A percentile compares a stretch with the other conserved stretches of the same genome.
phyloP scores from a whole-genome alignment of 2,888 invertebrate species.

The Priocnemis perturbator region DNA sequence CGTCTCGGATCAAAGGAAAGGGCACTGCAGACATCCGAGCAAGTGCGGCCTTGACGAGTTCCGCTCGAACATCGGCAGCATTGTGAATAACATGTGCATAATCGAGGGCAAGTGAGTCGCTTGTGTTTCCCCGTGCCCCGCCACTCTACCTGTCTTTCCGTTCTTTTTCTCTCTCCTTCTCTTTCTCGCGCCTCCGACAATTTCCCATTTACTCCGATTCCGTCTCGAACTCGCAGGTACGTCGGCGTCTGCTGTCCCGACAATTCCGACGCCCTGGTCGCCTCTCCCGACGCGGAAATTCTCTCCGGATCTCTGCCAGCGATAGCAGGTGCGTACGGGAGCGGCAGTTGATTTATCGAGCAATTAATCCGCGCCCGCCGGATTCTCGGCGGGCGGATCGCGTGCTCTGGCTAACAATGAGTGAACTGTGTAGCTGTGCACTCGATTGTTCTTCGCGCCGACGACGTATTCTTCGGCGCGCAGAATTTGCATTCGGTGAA shows the following conservation, averaged over 20 bases:
- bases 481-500: too few relatives aligned
- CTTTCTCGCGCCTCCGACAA: not conserved
- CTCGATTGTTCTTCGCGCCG: too few relatives aligned
- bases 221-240: conserved; percentile 68
- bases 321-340: conserved; percentile 54
- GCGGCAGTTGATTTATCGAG: too few relatives aligned
- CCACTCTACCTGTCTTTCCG: not conserved
- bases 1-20: conserved; percentile 79
- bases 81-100: conserved; percentile 83
- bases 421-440: too few relatives aligned
- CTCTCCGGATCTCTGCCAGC: conserved; percentile 56
- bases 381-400: too few relatives aligned
- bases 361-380: not conserved
- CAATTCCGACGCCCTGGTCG: conserved; percentile 66
- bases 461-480: too few relatives aligned
- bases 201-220: too few relatives aligned
- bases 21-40: conserved; percentile 81
- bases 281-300: conserved; percentile 29
- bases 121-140: not conserved
- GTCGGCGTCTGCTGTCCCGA: conserved; percentile 88
- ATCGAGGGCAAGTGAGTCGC: conserved; percentile 80
- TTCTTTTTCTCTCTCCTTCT: not conserved
- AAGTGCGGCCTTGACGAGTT: conserved; percentile 81
- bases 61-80: conserved; percentile 78
- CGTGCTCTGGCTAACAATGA: too few relatives aligned